These are phyloP conservation scores for Hippocampus kuda DNA, from an alignment of 2,797 vertebrate genomes.

Conservation along the genomic window DNA sequence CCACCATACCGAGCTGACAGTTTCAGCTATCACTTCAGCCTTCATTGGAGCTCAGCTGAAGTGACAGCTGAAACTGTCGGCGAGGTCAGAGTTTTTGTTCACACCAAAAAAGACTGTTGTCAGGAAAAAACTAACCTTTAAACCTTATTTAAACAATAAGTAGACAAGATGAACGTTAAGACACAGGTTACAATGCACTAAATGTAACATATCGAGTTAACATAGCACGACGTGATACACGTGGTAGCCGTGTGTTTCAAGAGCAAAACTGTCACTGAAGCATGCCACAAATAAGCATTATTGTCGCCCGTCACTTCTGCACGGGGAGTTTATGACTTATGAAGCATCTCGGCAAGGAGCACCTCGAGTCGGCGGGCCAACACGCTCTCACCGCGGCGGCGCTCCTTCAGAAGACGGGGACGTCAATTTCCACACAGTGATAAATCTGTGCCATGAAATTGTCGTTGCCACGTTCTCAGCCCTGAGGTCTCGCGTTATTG, in stretches of 20 bases:
- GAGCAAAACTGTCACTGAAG: neutral
- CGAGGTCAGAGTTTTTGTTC: no score
- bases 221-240: no score
- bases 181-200: no score
- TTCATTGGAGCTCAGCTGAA: no score
- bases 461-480: conserved; percentile 58
- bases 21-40: no score
- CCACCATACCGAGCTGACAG: no score
- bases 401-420: conserved; percentile 56
- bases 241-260: neutral
- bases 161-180: no score
- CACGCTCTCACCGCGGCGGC: conserved; percentile 47
- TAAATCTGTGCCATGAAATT: conserved; percentile 74
- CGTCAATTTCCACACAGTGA: conserved; percentile 66
- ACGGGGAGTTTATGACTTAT: conserved; percentile 38
- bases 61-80: no score
- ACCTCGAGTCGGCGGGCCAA: conserved; percentile 40
- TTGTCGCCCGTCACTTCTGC: conserved; percentile 38
- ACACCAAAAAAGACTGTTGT: no score
- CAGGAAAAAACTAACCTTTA: no score
- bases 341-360: conserved; percentile 32
- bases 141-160: no score
- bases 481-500: conserved; percentile 70
- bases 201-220: no score
- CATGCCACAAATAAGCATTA: conserved; percentile 40